Evolutionary conservation across 2,113 vertebrate species (phyloP), one percentile per base, ranked within the genome.

Genomic region (Paraplagusia blochii): DNA sequence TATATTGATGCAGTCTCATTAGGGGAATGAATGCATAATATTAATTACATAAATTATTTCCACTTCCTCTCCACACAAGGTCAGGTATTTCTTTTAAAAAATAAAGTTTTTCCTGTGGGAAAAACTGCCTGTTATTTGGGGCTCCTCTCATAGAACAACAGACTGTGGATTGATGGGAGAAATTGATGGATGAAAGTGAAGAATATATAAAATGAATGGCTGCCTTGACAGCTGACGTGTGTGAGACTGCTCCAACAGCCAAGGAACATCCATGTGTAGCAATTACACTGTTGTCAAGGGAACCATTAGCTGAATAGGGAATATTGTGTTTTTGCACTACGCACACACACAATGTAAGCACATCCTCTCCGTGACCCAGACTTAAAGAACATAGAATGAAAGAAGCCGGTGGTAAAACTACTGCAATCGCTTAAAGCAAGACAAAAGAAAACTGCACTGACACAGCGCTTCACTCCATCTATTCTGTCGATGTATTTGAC

Each of bases 231-330:
- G 74, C 58, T 65, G 69, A 55, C 36, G 67, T 58, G 34, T 54
- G 44, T 10, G 50, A n/a, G n/a, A n/a, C n/a, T n/a, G n/a, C n/a
- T 38, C 55, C 60, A 43, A 50, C 66, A 76, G 69, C 57, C 60
- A 66, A 58, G 58, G 44, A n/a, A 50, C 5, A 6, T 17, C 4
- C 9, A 67, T 75, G 56, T 61, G 70, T 51, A 58, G 80, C 72
- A 68, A 81, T 63, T 53, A 44, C 65, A 66, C 64, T 49, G 82
- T 82, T 82, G 81, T 79, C 81, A 82, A 79, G 79, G 75, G 75
- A 86, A 86, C 81, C 69, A 73, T 77, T 58, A 81, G 77, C 64
- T 54, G 8, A 8, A 66, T 48, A 49, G 66, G 22, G 3, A 66
- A 60, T 63, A 66, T 48, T 47, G 58, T 55, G 33, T 74, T 68